Evolutionary conservation across 2,113 vertebrate genomes (phyloP).

Genomic region (Melanostigma gelatinosum): DNA sequence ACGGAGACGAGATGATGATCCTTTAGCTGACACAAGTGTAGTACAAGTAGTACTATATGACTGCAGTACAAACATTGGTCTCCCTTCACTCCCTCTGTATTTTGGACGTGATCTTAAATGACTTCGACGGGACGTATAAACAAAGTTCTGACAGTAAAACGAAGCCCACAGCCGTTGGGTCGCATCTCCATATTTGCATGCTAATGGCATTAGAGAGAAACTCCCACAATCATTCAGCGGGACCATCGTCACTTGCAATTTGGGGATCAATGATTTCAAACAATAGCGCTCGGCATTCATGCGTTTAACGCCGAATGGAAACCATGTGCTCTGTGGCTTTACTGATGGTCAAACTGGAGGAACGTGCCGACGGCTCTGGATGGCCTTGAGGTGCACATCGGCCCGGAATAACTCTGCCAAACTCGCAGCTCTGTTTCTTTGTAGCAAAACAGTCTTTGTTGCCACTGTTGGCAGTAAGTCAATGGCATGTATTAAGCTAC

Average conservation of each 20-base stretch:
- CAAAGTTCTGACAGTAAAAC: background rate
- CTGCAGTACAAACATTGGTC: slow-evolving; percentile 7
- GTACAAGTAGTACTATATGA: background rate
- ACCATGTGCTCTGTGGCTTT: slow-evolving; percentile 64
- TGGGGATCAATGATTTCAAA: slow-evolving; percentile 65
- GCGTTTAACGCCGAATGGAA: slow-evolving; percentile 57
- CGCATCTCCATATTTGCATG: slow-evolving; percentile 51
- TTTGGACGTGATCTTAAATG: slow-evolving; percentile 45
- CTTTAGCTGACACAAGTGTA: background rate
- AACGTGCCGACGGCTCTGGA: slow-evolving; percentile 64
- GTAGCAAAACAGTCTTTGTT: slow-evolving; percentile 79
- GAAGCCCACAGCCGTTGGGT: slow-evolving; percentile 2
- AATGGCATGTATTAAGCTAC: slow-evolving; percentile 81
- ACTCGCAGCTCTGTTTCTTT: slow-evolving; percentile 76
- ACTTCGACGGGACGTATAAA: slow-evolving; percentile 27
- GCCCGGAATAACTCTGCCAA: slow-evolving; percentile 65
- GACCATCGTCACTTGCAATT: slow-evolving; percentile 69
- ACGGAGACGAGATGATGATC: slow-evolving; percentile 8
- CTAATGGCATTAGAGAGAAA: slow-evolving; percentile 51
- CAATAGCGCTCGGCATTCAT: slow-evolving; percentile 51
- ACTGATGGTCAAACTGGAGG: slow-evolving; percentile 47
- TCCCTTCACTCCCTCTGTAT: background rate
- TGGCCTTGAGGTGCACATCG: slow-evolving; percentile 63
- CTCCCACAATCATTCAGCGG: slow-evolving; percentile 38
- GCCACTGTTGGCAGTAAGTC: slow-evolving; percentile 86